Percentiles rank a stretch among this genome's conserved stretches.
These are phyloP conservation scores for Ctenochaetus hawaiiensis DNA, from an alignment of 2,797 vertebrate genomes.

Conservation along the genomic window DNA sequence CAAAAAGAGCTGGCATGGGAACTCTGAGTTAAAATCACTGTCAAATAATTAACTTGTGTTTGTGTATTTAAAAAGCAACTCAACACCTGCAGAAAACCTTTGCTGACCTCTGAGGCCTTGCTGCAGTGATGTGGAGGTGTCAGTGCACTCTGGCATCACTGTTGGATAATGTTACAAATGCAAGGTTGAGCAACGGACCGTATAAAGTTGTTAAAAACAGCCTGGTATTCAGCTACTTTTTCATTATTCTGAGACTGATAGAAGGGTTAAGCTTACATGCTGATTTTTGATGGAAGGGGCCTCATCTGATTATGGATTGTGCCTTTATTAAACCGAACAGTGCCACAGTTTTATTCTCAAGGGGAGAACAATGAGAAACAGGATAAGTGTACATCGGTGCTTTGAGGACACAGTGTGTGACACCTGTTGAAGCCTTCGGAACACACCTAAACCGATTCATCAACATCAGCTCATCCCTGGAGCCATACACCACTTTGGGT, in stretches of 20 bases:
- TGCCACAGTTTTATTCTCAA: too few relatives aligned
- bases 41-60: background rate
- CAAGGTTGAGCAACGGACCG: background rate
- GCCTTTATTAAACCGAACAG: too few relatives aligned
- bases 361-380: background rate
- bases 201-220: background rate
- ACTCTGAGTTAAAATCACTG: background rate
- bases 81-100: background rate
- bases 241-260: background rate
- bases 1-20: background rate
- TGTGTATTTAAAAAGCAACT: background rate
- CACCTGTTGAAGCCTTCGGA: background rate
- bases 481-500: constrained; percentile 11
- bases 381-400: background rate
- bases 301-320: too few relatives aligned
- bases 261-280: too few relatives aligned
- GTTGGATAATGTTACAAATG: background rate
- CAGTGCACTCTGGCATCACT: background rate
- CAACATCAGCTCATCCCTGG: background rate
- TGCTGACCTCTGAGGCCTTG: too few relatives aligned
- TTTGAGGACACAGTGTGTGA: background rate
- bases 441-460: background rate
- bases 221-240: background rate
- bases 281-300: too few relatives aligned
- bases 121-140: background rate